phyloP scores from a whole-genome alignment of 2,888 invertebrate genomes.

The Melipona bicolor region DNA sequence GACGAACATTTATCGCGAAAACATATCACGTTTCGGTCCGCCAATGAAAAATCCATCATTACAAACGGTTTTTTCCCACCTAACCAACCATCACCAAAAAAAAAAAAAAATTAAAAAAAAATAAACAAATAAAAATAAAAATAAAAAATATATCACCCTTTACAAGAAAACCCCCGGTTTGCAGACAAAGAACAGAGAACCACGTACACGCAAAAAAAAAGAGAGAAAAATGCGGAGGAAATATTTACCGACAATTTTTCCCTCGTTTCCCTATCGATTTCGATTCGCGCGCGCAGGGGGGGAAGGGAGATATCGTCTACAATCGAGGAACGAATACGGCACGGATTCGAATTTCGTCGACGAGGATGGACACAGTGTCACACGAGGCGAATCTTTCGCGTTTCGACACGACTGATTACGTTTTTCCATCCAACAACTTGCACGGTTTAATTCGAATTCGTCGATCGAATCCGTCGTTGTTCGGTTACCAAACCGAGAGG shows the following conservation, averaged over 20 bases:
- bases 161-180: no score
- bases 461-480: neutral
- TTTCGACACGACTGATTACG: constrained; percentile 5
- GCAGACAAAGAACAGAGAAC: no score
- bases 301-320: neutral
- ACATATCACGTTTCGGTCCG: neutral
- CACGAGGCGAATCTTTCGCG: neutral
- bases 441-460: constrained; percentile 11
- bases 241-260: constrained; percentile 10
- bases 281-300: no score
- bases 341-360: constrained; percentile 7
- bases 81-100: neutral
- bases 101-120: neutral
- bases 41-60: neutral
- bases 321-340: neutral
- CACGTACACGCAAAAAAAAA: no score
- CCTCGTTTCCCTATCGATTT: neutral
- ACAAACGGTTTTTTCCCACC: neutral
- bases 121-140: neutral
- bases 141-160: neutral
- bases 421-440: neutral
- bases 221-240: neutral
- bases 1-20: neutral
- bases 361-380: neutral
- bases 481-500: neutral